Conservation (phyloP, 2,888 invertebrate species). For the Creontiades dilutus region DNA sequence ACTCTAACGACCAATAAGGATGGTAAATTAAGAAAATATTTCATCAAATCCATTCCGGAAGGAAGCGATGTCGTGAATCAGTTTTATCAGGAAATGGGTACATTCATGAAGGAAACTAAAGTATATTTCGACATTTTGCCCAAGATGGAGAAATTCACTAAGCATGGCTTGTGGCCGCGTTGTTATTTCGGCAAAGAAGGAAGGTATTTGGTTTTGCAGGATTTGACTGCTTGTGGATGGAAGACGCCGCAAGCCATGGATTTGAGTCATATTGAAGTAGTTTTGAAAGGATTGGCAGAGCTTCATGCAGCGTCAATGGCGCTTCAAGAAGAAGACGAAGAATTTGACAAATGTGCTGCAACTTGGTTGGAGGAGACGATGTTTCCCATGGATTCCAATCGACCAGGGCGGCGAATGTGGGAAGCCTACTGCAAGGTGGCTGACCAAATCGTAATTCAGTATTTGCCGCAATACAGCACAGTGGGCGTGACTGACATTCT, state of each 20-base stretch:
- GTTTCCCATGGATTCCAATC: constrained; percentile 28
- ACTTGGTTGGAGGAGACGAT: constrained; percentile 60
- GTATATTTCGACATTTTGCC: constrained; percentile 62
- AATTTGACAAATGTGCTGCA: background rate
- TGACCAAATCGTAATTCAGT: background rate
- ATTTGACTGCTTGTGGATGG: constrained; percentile 64
- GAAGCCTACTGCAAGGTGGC: constrained; percentile 44
- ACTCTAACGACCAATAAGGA: background rate
- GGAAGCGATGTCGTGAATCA: constrained; percentile 33
- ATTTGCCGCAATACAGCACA: constrained; percentile 37
- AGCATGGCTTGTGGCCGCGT: constrained; percentile 56
- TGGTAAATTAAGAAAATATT: constrained; percentile 11
- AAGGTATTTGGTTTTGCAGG: constrained; percentile 63
- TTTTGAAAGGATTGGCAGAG: constrained; percentile 51
- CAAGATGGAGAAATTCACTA: background rate
- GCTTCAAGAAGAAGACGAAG: background rate
- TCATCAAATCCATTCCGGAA: constrained; percentile 70
- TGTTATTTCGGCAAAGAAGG: constrained; percentile 38
- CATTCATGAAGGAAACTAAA: constrained; percentile 61
- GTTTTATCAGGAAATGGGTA: constrained; percentile 60
- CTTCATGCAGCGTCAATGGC: constrained; percentile 68
- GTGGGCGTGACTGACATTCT: background rate
- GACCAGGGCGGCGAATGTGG: constrained; percentile 66
- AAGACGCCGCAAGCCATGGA: constrained; percentile 3
- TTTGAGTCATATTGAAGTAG: constrained; percentile 19